These are phyloP conservation scores for Eleutherodactylus coqui DNA, from an alignment of 2,797 vertebrate species.

Conservation along the genomic window DNA sequence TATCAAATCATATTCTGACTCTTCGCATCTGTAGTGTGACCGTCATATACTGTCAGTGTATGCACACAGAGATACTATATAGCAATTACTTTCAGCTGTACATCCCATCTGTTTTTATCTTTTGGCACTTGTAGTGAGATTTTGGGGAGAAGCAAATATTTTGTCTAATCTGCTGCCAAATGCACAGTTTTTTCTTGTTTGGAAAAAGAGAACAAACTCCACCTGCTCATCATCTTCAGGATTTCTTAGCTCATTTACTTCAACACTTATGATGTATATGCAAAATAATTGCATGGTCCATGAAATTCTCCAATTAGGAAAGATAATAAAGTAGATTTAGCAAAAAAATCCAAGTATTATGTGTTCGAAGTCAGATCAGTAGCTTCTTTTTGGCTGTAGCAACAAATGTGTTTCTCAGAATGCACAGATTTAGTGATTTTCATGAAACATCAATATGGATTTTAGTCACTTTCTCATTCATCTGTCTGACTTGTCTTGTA, in stretches of 20 bases:
- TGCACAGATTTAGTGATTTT: constrained; percentile 56
- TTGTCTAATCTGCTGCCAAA: constrained; percentile 46
- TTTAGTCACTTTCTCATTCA: constrained; percentile 61
- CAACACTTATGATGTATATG: constrained; percentile 33
- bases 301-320: constrained; percentile 38
- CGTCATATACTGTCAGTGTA: background rate
- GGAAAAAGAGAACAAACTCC: constrained; percentile 24
- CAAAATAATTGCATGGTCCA: constrained; percentile 44
- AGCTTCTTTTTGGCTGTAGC: constrained; percentile 25
- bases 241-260: constrained; percentile 46
- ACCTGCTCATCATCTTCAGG: constrained; percentile 33
- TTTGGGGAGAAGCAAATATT: constrained; percentile 39
- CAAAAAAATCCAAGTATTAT: background rate
- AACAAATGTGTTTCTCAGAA: constrained; percentile 47
- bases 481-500: constrained; percentile 60
- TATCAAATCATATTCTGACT: background rate
- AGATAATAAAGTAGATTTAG: constrained; percentile 39
- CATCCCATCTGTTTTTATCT: constrained; percentile 44
- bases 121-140: constrained; percentile 41
- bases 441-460: constrained; percentile 60
- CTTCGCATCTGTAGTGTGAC: background rate
- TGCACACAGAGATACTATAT: background rate
- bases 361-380: constrained; percentile 15
- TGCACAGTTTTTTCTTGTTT: constrained; percentile 25
- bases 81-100: constrained; percentile 28